phyloP scores from a whole-genome alignment of 2,888 invertebrate species.

The Hirtodrosophila histrioides region DNA sequence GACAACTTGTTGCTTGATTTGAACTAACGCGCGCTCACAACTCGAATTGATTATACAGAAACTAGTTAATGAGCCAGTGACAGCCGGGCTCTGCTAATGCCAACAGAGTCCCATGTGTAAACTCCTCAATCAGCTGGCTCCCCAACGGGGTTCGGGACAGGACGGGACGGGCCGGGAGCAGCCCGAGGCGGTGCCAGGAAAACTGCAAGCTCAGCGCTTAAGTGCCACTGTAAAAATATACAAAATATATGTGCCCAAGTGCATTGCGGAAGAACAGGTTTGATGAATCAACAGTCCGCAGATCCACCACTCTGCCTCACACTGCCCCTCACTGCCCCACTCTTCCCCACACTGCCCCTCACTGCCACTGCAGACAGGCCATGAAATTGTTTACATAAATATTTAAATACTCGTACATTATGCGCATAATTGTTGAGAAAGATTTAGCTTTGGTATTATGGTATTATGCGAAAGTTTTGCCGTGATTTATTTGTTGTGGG shows the following conservation, averaged over 20 bases:
- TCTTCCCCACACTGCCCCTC: background rate
- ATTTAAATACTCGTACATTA: constrained; percentile 44
- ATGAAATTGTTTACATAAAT: constrained; percentile 52
- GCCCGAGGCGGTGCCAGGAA: constrained; percentile 17
- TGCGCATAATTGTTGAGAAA: constrained; percentile 69
- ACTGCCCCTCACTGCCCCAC: constrained; percentile 4
- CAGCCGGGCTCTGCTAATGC: constrained; percentile 17
- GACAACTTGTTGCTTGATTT: constrained; percentile 69
- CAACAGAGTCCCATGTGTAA: constrained; percentile 31
- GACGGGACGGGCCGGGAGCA: background rate
- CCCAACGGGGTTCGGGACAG: too few species aligned
- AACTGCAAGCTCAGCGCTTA: constrained; percentile 40
- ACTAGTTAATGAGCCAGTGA: constrained; percentile 26
- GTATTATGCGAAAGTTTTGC: constrained; percentile 44
- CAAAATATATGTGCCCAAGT: constrained; percentile 44
- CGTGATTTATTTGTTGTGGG: constrained; percentile 55
- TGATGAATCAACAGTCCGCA: constrained; percentile 42
- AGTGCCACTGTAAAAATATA: constrained; percentile 45
- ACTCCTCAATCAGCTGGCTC: constrained; percentile 34
- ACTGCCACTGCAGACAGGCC: constrained; percentile 1
- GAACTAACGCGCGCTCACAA: constrained; percentile 25
- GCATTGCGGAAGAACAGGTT: constrained; percentile 59
- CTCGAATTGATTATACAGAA: constrained; percentile 31
- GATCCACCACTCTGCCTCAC: constrained; percentile 2
- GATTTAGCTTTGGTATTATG: constrained; percentile 19